Conservation (phyloP, 2,797 vertebrate genomes). For the Micromesistius poutassou region DNA sequence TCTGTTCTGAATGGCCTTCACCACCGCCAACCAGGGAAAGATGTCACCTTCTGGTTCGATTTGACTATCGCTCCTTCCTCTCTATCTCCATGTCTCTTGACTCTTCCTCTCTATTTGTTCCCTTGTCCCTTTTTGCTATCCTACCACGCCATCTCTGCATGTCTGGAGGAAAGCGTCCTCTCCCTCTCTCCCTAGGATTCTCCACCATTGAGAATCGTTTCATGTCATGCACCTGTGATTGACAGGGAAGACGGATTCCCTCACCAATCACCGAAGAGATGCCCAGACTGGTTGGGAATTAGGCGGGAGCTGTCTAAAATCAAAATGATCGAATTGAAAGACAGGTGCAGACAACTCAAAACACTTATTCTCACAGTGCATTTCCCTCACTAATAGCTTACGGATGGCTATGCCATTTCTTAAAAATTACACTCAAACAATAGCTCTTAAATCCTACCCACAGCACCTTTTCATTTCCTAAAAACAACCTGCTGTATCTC, state of each 20-base stretch:
- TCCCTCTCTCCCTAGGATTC: too few species aligned
- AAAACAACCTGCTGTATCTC: background rate
- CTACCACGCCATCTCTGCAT: background rate
- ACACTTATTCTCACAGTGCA: background rate
- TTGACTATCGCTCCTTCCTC: conserved; percentile 35
- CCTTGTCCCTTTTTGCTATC: background rate
- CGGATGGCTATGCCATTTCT: background rate
- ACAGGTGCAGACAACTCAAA: background rate
- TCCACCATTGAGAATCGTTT: background rate
- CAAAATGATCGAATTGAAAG: background rate
- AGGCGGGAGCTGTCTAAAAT: background rate
- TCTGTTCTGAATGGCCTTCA: conserved; percentile 51
- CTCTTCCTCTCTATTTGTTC: background rate
- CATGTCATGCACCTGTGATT: background rate
- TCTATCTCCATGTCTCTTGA: conserved; percentile 17
- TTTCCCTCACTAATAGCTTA: background rate
- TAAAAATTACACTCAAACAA: background rate
- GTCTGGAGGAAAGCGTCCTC: background rate
- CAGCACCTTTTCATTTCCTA: background rate
- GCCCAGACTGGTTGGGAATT: background rate
- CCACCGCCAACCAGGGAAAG: conserved; percentile 16
- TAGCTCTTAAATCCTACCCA: background rate
- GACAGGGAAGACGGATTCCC: background rate
- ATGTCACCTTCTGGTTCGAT: conserved; percentile 9
- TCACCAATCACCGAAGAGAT: background rate